Base-by-base conservation (phyloP, 2,888 invertebrate genomes). In the Melanchra persicariae region DNA sequence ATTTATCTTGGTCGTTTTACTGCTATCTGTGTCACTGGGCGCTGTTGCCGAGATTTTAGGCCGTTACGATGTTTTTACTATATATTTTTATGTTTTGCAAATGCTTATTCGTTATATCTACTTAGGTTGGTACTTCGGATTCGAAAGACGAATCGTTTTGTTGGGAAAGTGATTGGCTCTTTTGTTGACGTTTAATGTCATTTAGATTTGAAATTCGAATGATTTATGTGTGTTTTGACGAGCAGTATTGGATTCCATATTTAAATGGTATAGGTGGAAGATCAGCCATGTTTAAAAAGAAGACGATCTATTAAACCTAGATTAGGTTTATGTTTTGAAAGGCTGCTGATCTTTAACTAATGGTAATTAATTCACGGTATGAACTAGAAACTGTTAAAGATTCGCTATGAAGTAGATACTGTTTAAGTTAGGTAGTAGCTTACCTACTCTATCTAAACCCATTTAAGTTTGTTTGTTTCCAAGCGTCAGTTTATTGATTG, bases 1-100 rank as follows among this genome's bases (percentile, higher is more conserved):
- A 87, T 88, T 90, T 90, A 88, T 91, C 85, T 87, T 85, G 71
- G 74, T 82, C 86, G 80, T 84, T 88, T 87, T 85, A 80, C 86
- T 84, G 62, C 72, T 85, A 89, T 88, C 87, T 88, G 84, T 86
- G 88, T 85, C 87, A 83, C 85, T 84, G 70, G 77, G 79, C 77
- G 79, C 70, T 70, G 70, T 58, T 82, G 67, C 71, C 40, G 71
- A 77, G 81, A 73, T 80, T 81, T 77, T 64, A 87, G 83, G 81
- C 77, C 60, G 68, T 79, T 74, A 72, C 79, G 74, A 81, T 84
- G 72, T 82, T 85, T 86, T 86, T 82, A 74, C 71, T 82, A 73
- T 77, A 77, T 59, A 70, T 83, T 86, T 83, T 80, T 85, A 83
- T 77, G 62, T 70, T 71, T 74, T 69, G 62, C 68, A 77, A 85